These are phyloP conservation scores for Allolobophora icterica DNA, from an alignment of 2,888 invertebrate species.

Conservation along the genomic window DNA sequence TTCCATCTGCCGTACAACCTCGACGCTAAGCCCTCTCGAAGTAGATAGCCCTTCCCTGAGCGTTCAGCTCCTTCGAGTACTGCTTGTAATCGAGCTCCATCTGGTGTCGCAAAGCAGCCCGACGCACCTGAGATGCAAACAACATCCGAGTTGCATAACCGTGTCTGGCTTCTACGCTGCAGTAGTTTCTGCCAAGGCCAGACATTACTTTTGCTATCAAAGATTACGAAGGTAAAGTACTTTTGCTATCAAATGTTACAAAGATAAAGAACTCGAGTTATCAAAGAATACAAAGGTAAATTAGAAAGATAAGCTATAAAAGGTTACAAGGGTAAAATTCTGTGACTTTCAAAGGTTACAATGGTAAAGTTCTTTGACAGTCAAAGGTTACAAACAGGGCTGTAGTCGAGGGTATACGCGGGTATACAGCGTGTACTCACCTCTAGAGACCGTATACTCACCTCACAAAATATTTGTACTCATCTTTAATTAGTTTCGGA, in stretches of 20 bases:
- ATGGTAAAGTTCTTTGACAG: no score
- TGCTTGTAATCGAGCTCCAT: background rate
- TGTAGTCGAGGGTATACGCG: no score
- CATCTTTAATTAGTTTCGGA: no score
- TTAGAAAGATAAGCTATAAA: no score
- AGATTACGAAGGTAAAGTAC: background rate
- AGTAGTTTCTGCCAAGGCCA: background rate
- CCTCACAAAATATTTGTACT: no score
- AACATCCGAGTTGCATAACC: background rate
- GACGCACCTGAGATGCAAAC: background rate
- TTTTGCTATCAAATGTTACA: background rate
- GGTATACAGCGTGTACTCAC: no score
- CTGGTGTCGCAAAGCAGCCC: background rate
- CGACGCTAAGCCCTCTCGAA: constrained; percentile 20
- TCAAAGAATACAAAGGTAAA: no score
- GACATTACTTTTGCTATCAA: background rate
- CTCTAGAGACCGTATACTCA: no score
- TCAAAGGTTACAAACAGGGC: no score
- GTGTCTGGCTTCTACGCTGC: background rate
- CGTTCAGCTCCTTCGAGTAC: constrained; percentile 1
- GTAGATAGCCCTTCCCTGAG: constrained; percentile 6
- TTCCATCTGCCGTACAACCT: no score
- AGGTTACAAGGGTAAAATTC: background rate
- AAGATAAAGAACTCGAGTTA: background rate
- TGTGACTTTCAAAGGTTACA: no score